Evolutionary conservation across 2,797 vertebrate species (phyloP).

Genomic region (Ambastaia sidthimunki): DNA sequence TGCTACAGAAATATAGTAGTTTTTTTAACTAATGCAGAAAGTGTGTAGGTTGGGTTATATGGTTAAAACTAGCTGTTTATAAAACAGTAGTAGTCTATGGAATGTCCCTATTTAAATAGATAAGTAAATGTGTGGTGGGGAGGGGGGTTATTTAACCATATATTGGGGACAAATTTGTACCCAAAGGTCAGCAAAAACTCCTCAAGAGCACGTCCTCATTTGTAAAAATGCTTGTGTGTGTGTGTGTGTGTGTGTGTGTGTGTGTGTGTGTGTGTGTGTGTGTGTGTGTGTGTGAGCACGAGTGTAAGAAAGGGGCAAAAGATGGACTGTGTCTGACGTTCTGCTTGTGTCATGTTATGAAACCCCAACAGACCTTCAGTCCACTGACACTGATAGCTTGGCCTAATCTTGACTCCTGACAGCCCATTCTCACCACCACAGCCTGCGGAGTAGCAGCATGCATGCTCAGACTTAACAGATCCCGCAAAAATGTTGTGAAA

Average conservation of each 20-base stretch:
- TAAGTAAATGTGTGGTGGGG: too few relatives aligned
- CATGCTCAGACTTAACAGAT: slow-evolving; percentile 39
- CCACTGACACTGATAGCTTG: slow-evolving; percentile 65
- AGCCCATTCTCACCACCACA: slow-evolving; percentile 66
- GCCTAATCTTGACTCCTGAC: slow-evolving; percentile 58
- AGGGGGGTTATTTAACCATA: too few relatives aligned
- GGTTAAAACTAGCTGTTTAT: too few relatives aligned
- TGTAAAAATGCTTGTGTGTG: neutral
- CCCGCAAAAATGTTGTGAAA: slow-evolving; percentile 26
- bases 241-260: neutral
- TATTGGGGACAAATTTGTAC: too few relatives aligned
- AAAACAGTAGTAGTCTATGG: too few relatives aligned
- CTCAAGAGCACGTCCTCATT: too few relatives aligned
- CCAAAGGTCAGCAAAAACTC: too few relatives aligned
- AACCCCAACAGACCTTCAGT: slow-evolving; percentile 54
- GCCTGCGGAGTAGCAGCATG: slow-evolving; percentile 55
- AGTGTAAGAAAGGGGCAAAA: neutral
- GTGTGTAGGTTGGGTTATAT: too few relatives aligned
- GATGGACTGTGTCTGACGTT: neutral
- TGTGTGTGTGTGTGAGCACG: neutral
- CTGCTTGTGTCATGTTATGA: slow-evolving; percentile 56
- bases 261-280: neutral
- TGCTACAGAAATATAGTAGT: too few relatives aligned
- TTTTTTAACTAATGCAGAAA: too few relatives aligned
- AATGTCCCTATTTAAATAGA: too few relatives aligned